Evolutionary conservation across 1,140 invertebrate genomes (phyloP), one percentile per base, ranked within the genome.

Genomic region (Apis laboriosa): DNA sequence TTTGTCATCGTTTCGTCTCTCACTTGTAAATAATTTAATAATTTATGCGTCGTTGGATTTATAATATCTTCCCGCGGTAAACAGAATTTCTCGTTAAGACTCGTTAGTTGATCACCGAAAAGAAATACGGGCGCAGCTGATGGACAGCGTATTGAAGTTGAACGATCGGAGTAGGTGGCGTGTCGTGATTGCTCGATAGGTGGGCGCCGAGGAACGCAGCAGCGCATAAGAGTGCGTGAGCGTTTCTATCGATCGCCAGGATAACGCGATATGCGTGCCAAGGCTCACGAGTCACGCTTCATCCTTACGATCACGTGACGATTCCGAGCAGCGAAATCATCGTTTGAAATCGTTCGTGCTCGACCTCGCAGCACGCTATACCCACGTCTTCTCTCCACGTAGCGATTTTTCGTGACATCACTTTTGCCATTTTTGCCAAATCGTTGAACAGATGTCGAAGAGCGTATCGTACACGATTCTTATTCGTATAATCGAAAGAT

Each of bases 241-340:
- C 60, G 77, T 88, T 86, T 77, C 82, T 75, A 80, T 77, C 77
- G 85, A 80, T 84, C 58, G 28, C 77, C 19, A 19, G 34, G 55
- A 75, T 76, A 87, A 17, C 55, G 56, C 71, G 55, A 70, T 77
- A 88, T 84, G 82, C 84, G 84, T 89, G 88, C 88, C 88, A 89
- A 89, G 84, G 88, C 79, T 89, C 87, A 74, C 88, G 81, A 86
- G 88, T 88, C 81, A 88, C 84, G 81, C 81, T 60, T 75, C 68
- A 84, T 83, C 64, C 73, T 63, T 73, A 56, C 60, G 71, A 73
- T 84, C 85, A 77, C 85, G 88, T 84, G 86, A 88, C 24, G 60
- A 24, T 55, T 49, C 51, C 43, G 77, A 81, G 61, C 71, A 17
- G 58, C 66, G 58, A 24, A 76, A 63, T 58, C 70, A 19, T 53